Evolutionary conservation across 2,113 vertebrate species (phyloP), one percentile per base, ranked within the genome.

Genomic region (Phaethornis superciliosus): DNA sequence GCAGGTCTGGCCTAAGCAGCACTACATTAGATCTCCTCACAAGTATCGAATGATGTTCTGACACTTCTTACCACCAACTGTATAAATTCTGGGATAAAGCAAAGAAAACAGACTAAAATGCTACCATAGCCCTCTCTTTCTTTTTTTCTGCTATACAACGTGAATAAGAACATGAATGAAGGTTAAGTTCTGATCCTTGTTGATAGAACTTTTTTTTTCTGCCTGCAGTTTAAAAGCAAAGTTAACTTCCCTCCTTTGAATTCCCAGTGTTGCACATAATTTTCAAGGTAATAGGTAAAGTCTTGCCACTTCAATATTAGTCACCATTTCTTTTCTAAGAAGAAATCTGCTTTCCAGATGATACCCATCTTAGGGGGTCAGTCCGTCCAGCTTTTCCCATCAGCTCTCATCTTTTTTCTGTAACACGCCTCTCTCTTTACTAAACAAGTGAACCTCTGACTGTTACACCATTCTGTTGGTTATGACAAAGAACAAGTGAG

Each of bases 371-470:
- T 37, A 52, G 7, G 12, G 33, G 81, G 5, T 35, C 64, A 44
- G 4, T 0, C 0, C 12, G 26, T 40, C 35, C 1, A 3, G 16
- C 15, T 76, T 85, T 23, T 80, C 27, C n/a, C 28, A 35, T 33
- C 22, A 74, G 5, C 8, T 72, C 12, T 77, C 30, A 63, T 35
- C 4, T 76, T 78, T 88, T 28, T 85, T n/a, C 24, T 30, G 4
- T 28, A 60, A 35, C 7, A 4, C 49, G 10, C 23, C 44, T 80
- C 2, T 69, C 15, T 58, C 32, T 80, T 71, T 37, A 60, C 17
- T 12, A 15, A 27, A 46, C 3, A 54, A 12, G 15, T 60, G 68
- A 71, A 2, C 13, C 12, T 72, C 23, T 85, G 10, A 26, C 59
- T 64, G 8, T 42, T 78, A 37, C 7, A 28, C 30, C 7, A 40